These are phyloP conservation scores for Epistrophella euchroma DNA, from an alignment of 2,888 invertebrate genomes.

Conservation along the genomic window DNA sequence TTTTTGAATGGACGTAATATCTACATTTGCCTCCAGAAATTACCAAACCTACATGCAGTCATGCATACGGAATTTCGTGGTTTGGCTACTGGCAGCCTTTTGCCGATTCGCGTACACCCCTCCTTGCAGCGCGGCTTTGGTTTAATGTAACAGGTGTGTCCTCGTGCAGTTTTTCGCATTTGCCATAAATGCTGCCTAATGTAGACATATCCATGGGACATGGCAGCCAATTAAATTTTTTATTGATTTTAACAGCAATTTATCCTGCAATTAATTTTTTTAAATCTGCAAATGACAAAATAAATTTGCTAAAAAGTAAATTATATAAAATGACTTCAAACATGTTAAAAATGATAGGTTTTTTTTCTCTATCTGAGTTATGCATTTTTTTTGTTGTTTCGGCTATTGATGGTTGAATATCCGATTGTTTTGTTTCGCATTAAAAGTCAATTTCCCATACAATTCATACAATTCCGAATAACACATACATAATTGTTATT, in stretches of 20 bases:
- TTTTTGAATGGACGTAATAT: conserved; percentile 48
- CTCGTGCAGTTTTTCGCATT: conserved; percentile 49
- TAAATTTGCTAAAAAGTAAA: conserved; percentile 42
- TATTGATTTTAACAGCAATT: conserved; percentile 46
- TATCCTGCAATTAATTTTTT: conserved; percentile 65
- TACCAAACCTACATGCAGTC: conserved; percentile 47
- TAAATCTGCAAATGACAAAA: conserved; percentile 60
- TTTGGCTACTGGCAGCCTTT: conserved; percentile 55
- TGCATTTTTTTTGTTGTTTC: too few relatives aligned
- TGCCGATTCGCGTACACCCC: conserved; percentile 20
- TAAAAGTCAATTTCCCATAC: too few relatives aligned
- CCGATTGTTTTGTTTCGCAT: too few relatives aligned
- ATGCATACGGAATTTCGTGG: conserved; percentile 68
- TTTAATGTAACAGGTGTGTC: conserved; percentile 65
- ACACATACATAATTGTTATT: too few relatives aligned
- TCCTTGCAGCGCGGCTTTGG: not conserved
- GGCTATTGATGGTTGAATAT: too few relatives aligned
- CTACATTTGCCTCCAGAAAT: conserved; percentile 55
- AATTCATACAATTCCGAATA: too few relatives aligned
- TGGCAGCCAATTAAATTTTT: conserved; percentile 58
- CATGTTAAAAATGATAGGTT: not conserved
- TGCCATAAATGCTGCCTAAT: conserved; percentile 51
- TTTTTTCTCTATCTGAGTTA: not conserved
- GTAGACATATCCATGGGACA: conserved; percentile 68
- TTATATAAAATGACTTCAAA: not conserved